Base-by-base conservation (phyloP, 1,140 invertebrate species). In the Thaumetopoea pityocampa region DNA sequence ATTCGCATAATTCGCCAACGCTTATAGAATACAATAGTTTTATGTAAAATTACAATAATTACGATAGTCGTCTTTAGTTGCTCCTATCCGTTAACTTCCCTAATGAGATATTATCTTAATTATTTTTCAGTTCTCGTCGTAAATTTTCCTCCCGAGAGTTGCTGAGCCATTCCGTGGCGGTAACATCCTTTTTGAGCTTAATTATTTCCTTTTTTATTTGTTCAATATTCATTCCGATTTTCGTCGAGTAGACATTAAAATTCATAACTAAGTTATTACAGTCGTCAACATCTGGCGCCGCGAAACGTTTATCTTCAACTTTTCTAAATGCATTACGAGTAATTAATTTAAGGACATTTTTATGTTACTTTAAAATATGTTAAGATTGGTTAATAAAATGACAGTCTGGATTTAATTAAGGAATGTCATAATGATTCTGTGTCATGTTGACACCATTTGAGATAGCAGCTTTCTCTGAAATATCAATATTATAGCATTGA, bases 201-300 rank as follows among this genome's bases (percentile, higher is more conserved):
- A 74, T 73, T 71, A 71, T 73, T 63, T 67, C 53, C 60, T 64
- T 67, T 67, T 64, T 71, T 67, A 61, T 42, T 45, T 66, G 65
- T 65, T 67, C 67, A 76, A 81, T 81, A 77, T 79, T 69, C 65
- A 71, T 74, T 67, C 51, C 36, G 56, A 68, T 78, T 70, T 73
- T 69, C 58, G 63, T 61, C 43, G 54, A 65, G 62, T 47, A 58
- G 68, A 67, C 66, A 73, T 74, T 71, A 79, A 72, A 78, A 79
- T 78, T 79, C 74, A 81, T 77, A 79, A 67, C 72, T 67, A 42
- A 48, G 60, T 64, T 69, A 68, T 82, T 71, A 71, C 64, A 70
- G 53, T 64, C 64, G 63, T 69, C 67, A 79, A 73, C 78, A 82
- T 76, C 73, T 82, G 78, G 65, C 65, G 65, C 64, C 52, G 56